These are phyloP conservation scores for Parotia lawesii DNA, from an alignment of 2,113 vertebrate species.

Conservation along the genomic window DNA sequence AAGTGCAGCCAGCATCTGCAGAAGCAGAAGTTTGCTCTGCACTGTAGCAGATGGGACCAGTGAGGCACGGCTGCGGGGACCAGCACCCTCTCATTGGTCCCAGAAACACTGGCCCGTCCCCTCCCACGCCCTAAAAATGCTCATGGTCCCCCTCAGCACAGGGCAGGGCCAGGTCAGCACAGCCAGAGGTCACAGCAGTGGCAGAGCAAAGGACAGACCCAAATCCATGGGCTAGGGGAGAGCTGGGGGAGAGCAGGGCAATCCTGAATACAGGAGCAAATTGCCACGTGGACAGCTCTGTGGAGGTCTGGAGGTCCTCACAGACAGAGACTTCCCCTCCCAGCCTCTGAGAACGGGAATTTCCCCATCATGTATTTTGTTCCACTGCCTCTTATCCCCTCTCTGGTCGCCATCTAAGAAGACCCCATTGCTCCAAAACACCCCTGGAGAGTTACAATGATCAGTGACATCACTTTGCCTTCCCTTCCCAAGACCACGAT, in stretches of 20 bases:
- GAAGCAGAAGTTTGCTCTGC: constrained; percentile 36
- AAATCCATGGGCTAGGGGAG: fast-evolving
- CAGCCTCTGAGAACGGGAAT: background rate
- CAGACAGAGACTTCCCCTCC: background rate
- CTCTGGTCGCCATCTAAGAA: background rate
- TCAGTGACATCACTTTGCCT: background rate
- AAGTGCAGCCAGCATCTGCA: background rate
- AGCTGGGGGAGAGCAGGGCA: background rate
- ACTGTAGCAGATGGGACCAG: background rate
- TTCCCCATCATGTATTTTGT: background rate
- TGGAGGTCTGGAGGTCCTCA: background rate
- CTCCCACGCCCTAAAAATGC: background rate
- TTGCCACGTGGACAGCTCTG: fast-evolving
- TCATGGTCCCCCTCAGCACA: background rate
- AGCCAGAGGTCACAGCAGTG: background rate
- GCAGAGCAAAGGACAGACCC: background rate
- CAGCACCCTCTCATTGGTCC: constrained; percentile 8
- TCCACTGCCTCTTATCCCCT: background rate
- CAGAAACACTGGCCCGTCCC: fast-evolving
- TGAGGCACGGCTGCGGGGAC: background rate
- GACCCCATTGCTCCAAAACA: fast-evolving
- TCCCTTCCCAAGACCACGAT: background rate
- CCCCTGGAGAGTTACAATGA: fast-evolving
- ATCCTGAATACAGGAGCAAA: background rate
- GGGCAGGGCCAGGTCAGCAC: fast-evolving